Evolutionary conservation across 2,888 invertebrate genomes (phyloP).

Genomic region (Microchrysa polita): DNA sequence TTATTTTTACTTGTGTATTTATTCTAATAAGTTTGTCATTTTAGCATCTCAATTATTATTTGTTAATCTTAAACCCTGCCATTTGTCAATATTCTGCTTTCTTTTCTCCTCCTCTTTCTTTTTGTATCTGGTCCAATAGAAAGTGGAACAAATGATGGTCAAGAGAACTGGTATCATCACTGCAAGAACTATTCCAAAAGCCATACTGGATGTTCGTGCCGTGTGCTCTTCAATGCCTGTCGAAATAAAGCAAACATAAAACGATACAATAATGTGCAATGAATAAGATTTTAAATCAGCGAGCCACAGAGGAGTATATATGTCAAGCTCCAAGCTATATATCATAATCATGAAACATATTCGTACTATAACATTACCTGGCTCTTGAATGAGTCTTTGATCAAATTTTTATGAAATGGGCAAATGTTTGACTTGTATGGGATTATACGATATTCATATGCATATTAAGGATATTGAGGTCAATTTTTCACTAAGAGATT

Average conservation of each 20-base stretch:
- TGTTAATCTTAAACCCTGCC: no score
- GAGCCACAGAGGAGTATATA: not conserved
- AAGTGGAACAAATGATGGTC: conserved; percentile 73
- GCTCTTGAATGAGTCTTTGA: conserved; percentile 15
- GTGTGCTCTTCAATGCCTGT: conserved; percentile 83
- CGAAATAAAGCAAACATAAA: conserved; percentile 31
- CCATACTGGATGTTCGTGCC: conserved; percentile 77
- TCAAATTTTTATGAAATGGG: conserved; percentile 5
- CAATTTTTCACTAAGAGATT: no score
- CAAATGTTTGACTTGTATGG: not conserved
- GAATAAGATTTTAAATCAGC: conserved; percentile 8
- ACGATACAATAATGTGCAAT: conserved; percentile 27
- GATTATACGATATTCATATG: not conserved
- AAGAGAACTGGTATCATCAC: conserved; percentile 80
- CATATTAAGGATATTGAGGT: not conserved
- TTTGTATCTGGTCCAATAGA: conserved; percentile 66
- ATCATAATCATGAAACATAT: not conserved
- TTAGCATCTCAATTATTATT: no score
- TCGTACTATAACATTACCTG: conserved; percentile 17
- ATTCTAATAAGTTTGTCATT: no score
- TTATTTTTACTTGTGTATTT: no score
- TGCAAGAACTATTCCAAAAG: conserved; percentile 80
- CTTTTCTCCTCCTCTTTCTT: not conserved
- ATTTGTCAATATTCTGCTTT: no score
- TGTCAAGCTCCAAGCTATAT: not conserved